phyloP scores from a whole-genome alignment of 2,888 invertebrate species.

The Phragmatobia fuliginosa region DNA sequence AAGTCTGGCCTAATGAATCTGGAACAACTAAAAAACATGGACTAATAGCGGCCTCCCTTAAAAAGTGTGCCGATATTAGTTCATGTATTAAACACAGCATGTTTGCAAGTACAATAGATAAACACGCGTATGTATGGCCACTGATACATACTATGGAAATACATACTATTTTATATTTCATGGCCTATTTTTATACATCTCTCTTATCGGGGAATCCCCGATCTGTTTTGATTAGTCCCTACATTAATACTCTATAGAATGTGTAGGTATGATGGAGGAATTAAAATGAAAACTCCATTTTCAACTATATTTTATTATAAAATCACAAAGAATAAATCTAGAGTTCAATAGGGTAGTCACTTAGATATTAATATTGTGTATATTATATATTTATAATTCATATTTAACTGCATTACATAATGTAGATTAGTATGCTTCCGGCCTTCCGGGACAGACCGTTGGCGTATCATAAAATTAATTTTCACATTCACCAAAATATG shows the following conservation, averaged over 20 bases:
- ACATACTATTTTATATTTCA: too few species aligned
- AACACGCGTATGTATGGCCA: neutral
- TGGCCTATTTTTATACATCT: neutral
- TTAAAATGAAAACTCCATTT: constrained; percentile 63
- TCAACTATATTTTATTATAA: constrained; percentile 89
- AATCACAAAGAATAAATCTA: constrained; percentile 91
- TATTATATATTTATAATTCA: constrained; percentile 77
- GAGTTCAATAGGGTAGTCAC: constrained; percentile 87
- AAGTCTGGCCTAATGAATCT: too few species aligned
- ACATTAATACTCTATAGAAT: neutral
- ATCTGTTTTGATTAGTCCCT: neutral
- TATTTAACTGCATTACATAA: constrained; percentile 73
- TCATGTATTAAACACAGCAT: too few species aligned
- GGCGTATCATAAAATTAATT: constrained; percentile 69
- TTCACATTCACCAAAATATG: constrained; percentile 76
- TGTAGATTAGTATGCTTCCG: constrained; percentile 62
- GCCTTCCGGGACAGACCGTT: constrained; percentile 48
- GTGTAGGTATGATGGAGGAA: constrained; percentile 46
- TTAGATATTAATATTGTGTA: constrained; percentile 81
- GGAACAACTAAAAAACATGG: too few species aligned
- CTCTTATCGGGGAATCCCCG: neutral
- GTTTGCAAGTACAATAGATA: neutral
- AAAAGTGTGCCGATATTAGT: too few species aligned
- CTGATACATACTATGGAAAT: neutral
- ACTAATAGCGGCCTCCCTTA: too few species aligned